Base-by-base conservation (phyloP, 1,140 invertebrate species). In the Meloidogyne exigua region DNA sequence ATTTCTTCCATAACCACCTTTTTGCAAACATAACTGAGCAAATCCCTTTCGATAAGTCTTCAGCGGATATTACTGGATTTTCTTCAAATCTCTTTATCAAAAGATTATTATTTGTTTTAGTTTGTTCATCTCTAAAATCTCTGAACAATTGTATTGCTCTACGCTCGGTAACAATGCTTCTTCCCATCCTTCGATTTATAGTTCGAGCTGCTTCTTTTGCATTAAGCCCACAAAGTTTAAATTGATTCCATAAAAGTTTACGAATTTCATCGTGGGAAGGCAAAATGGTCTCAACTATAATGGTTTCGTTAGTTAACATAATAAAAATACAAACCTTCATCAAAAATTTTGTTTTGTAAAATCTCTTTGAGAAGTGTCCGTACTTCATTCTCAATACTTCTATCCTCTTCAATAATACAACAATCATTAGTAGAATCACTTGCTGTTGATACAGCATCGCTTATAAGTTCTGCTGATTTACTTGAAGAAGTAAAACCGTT, bases 281-380 rank as follows among this genome's bases (percentile, higher is more conserved):
- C 1, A 13, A 39, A 39, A 39, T 39, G 7, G 2, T 7, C 2
- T 32, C 28, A 39, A 39, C 36, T 39, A 10, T 7, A 39, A 39
- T 0, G 10, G 0, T 10, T 10, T 39, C 10, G 4, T 39, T 39
- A 9, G 9, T 39, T 10, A n/a, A 0, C n/a, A 57, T n/a, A 57
- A 57, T n/a, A n/a, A 57, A 44, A 15, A 44, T 44, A 42, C 44
- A 5, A 57, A 57, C 49, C 18, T n/a, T 57, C 49, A 57, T 57
- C 49, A 57, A 57, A 57, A n/a, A 57, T 57, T 57, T 57, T 57
- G 49, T 57, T 57, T n/a, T 57, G 49, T n/a, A 57, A 57, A 57
- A 57, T 57, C 7, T 57, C 49, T 5, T 9, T 57, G 1, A 57
- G 18, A 57, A 57, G 18, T n/a, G 4, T 57, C 5, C 21, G 3